phyloP scores from a whole-genome alignment of 2,888 invertebrate species.

The Polia nebulosa region DNA sequence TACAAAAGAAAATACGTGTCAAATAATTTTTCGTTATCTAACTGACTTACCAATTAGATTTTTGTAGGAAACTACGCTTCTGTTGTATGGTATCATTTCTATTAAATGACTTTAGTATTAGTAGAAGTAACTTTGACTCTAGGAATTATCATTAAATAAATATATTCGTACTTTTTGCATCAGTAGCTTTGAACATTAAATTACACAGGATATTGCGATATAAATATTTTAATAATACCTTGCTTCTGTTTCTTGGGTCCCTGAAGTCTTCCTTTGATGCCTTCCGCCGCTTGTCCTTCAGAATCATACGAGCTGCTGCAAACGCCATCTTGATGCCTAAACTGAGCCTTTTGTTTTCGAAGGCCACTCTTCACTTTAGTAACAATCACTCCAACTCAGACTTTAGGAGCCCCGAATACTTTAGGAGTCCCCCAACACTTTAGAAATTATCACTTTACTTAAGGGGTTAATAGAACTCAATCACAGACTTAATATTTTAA shows the following conservation, averaged over 20 bases:
- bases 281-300: slow-evolving; percentile 95
- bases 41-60: no score
- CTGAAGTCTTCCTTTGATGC: slow-evolving; percentile 95
- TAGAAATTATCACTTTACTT: slow-evolving; percentile 54
- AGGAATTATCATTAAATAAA: not conserved
- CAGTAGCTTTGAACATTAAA: no score
- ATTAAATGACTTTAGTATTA: not conserved
- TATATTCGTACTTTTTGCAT: not conserved
- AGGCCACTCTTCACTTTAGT: slow-evolving; percentile 69
- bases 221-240: slow-evolving; percentile 90
- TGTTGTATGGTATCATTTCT: no score
- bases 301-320: slow-evolving; percentile 96
- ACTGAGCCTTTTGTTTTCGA: slow-evolving; percentile 62
- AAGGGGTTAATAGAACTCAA: slow-evolving; percentile 69
- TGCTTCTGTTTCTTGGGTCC: slow-evolving; percentile 94
- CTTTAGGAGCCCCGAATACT: slow-evolving; percentile 40
- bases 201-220: slow-evolving; percentile 12
- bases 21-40: no score
- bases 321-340: slow-evolving; percentile 93
- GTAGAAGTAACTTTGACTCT: not conserved
- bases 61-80: no score
- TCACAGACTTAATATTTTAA: slow-evolving; percentile 77
- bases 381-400: slow-evolving; percentile 48
- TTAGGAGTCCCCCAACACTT: slow-evolving; percentile 9
- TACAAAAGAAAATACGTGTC: no score